Evolutionary conservation across 2,113 vertebrate species (phyloP).

Genomic region (Centropus bengalensis): DNA sequence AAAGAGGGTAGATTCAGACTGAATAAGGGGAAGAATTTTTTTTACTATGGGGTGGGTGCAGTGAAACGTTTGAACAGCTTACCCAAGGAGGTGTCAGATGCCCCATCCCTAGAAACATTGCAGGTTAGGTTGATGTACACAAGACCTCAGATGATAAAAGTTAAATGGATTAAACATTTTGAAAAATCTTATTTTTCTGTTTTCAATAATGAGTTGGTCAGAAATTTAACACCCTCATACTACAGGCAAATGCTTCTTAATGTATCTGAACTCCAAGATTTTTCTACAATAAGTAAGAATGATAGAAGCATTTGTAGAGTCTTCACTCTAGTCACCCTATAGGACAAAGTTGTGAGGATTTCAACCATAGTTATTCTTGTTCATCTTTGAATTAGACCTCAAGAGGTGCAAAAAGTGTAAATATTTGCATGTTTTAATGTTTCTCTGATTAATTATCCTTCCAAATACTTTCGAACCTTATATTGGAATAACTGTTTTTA

Average conservation of each 20-base stretch:
- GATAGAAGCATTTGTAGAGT: neutral
- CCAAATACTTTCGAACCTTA: neutral
- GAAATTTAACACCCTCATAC: neutral
- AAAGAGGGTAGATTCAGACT: fast-evolving
- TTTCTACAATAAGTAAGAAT: neutral
- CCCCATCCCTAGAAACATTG: neutral
- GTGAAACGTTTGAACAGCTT: neutral
- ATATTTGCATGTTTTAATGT: neutral
- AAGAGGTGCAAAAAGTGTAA: neutral
- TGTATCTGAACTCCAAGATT: neutral
- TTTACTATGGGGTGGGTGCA: neutral
- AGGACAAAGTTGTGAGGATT: neutral
- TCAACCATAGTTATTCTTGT: neutral
- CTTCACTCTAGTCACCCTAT: neutral
- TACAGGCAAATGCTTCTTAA: neutral
- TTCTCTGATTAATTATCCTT: neutral
- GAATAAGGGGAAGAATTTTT: neutral
- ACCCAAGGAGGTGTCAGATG: neutral
- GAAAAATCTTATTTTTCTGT: neutral
- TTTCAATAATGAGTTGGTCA: neutral
- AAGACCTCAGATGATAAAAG: neutral
- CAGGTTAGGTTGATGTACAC: neutral
- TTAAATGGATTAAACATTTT: neutral
- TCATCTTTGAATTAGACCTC: neutral
- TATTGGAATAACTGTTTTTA: neutral